Base-by-base conservation (phyloP, 2,888 invertebrate species). In the Apamea anceps region DNA sequence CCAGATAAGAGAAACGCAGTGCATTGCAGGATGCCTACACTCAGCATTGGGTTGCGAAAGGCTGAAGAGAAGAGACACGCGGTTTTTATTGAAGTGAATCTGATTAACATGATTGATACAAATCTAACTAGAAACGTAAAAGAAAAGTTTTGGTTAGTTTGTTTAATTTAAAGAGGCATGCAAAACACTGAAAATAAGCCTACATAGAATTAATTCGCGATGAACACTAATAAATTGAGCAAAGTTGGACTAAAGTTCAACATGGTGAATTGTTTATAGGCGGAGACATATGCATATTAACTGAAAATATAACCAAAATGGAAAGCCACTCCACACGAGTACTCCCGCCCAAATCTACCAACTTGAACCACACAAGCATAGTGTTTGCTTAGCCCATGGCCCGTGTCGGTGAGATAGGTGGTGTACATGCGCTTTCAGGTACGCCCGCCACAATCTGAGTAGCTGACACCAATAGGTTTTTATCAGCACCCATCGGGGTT, bases 391-490 rank as follows among this genome's bases (percentile, higher is more conserved):
- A 96, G 96, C 94, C 95, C 95, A 92, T 94, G 93, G 95, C 93
- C 95, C 94, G 95, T 94, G 95, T 96, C 95, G 91, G 92, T 88
- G 89, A 95, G 96, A 96, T 96, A 96, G 96, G 95, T 95, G 94
- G 94, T 94, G 94, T 96, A 96, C 96, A 96, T 95, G 95, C 96
- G 95, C 96, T 95, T 96, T 96, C 96, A 96, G 96, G 94, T 95
- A 93, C 94, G 91, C 92, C 94, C 92, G 91, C 93, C 91, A 94
- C 94, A 94, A 95, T 96, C 95, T 95, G 91, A 92, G 93, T 93
- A 93, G 94, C 95, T 95, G 96, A 95, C 96, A 96, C 96, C 96
- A 96, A 96, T 96, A 96, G 93, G 93, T 95, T 96, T 96, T 96
- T 96, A 96, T 96, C 96, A 94, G 93, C 91, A 90, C 94, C 93